Evolutionary conservation across 2,113 vertebrate species (phyloP), one percentile per base, ranked within the genome.

Genomic region (Zosterops pallidus): DNA sequence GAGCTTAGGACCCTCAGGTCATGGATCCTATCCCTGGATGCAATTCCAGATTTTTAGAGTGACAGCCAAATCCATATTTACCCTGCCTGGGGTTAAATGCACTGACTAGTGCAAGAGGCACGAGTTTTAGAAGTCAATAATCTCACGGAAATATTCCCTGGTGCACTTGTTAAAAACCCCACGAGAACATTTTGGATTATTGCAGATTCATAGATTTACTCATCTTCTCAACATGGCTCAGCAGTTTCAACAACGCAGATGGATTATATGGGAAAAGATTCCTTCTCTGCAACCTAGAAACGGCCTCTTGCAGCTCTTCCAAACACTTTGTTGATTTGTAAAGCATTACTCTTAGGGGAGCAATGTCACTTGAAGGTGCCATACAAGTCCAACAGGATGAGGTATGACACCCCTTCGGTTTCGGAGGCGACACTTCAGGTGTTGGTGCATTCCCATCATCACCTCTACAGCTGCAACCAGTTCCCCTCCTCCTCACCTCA

Each of bases 191-290:
- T 35, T 71, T 24, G 33, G 41, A 53, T 92, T 63, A 94, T 5
- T 60, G 86, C 24, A 35, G 13, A 35, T 62, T 78, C 59, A 44
- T 0, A 5, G 25, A 72, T 75, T 92, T 81, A 65, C 41, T 94
- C 14, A 94, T 89, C 9, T 37, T 50, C 53, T 98, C 94, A 49
- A 98, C 13, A 4, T 96, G 91, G 52, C 35, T 92, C 37, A 99
- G 89, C 9, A 99, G 98, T 89, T 98, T 99, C 31, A 99, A 67
- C 75, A 99, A 98, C 0, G 98, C 98, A 12, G 97, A 95, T 4
- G 99, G 98, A 79, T 99, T 99, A 90, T 99, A 99, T 0, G 99
- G 99, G 88, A 99, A 99, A 47, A 99, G 98, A 41, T 98, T 96
- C 96, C 97, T 99, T 49, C 83, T 94, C n/a, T 98, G 98, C 83